Base-by-base conservation (phyloP, 1,140 invertebrate species). In the Plectrocnemia conspersa region DNA sequence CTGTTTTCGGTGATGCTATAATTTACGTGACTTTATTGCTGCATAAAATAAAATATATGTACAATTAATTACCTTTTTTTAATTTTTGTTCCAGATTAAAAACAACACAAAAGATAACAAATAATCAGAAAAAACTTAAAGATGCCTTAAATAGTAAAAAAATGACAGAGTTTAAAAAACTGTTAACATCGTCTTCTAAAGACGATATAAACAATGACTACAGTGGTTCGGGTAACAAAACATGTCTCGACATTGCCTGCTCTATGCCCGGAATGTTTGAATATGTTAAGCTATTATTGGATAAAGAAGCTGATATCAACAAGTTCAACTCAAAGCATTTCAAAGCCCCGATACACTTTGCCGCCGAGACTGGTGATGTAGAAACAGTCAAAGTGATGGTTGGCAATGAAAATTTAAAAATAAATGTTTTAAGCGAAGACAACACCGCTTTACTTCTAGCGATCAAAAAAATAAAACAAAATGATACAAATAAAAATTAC, bases 271-370 rank as follows among this genome's bases (percentile, higher is more conserved):
- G 76, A 15, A 74, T 70, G 59, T 58, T 66, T 36, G 70, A 81
- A 1, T 85, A 82, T 48, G 77, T 82, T 0, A 67, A 78, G 44
- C 68, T 80, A 1, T 73, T 89, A n/a, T 63, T 89, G 1, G 71
- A 77, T 47, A 70, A 80, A 55, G 82, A 83, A 32, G 83, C 82
- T 0, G 73, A 84, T 68, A 77, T 82, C 0, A 86, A 86, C 63
- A 76, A 67, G 63, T 67, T 81, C 3, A 82, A 82, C 65, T 77
- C 75, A 62, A 77, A 76, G 1, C 71, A 79, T 2, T 77, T 80
- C 25, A 79, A 81, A 56, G 77, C 78, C 1, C 82, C 83, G 0
- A 73, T 89, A 27, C 85, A 85, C 68, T 83, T 82, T 52, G 83
- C 82, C 1, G 73, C 78, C 1, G 77, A 84, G 62, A 74, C 69